Evolutionary conservation across 2,888 invertebrate genomes (phyloP).

Genomic region (Drosophila stalkeri): DNA sequence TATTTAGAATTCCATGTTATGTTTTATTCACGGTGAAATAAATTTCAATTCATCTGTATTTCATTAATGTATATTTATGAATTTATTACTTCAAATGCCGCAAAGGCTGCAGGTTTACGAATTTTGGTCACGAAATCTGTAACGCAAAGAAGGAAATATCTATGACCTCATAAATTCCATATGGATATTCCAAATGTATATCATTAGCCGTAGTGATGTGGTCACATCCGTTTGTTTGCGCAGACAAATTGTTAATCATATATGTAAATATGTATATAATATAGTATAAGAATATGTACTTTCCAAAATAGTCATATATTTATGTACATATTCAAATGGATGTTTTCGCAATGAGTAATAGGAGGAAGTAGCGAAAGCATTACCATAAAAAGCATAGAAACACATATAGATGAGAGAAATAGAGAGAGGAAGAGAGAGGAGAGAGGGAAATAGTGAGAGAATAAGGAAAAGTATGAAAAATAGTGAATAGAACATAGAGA

Average conservation of each 20-base stretch:
- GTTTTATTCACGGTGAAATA: slow-evolving; percentile 6
- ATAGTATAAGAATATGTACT: neutral
- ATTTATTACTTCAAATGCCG: slow-evolving; percentile 2
- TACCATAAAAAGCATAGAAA: neutral
- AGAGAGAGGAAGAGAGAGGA: neutral
- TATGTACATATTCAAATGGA: neutral
- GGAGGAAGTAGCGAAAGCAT: neutral
- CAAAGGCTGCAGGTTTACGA: neutral
- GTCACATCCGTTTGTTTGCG: neutral
- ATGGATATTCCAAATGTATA: neutral
- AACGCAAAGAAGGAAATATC: slow-evolving; percentile 6
- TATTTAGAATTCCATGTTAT: slow-evolving; percentile 21
- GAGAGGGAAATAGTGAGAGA: neutral
- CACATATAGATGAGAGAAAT: neutral
- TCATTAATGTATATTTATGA: slow-evolving; percentile 5
- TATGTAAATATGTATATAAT: neutral
- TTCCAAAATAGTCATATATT: neutral
- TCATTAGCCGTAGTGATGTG: neutral
- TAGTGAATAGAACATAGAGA: too few relatives aligned
- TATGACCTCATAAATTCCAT: slow-evolving; percentile 1
- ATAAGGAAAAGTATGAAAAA: too few relatives aligned
- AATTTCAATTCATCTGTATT: slow-evolving; percentile 13
- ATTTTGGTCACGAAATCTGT: slow-evolving; percentile 2
- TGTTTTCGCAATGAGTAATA: neutral
- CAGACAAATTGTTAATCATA: neutral